Evolutionary conservation across 1,140 invertebrate genomes (phyloP).

Genomic region (Nomia melanderi): DNA sequence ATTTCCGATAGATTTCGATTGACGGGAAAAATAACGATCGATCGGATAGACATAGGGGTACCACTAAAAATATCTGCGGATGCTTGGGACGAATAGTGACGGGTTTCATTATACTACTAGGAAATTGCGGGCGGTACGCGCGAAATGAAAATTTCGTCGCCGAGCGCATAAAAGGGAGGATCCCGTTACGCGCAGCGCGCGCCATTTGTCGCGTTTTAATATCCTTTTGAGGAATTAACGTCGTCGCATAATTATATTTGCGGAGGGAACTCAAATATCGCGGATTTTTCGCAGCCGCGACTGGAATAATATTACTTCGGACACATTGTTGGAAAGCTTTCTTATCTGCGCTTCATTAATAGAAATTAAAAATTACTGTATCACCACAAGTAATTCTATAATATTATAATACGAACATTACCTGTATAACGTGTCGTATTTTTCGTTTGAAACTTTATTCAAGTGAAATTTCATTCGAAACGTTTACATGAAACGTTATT

Average conservation of each 20-base stretch:
- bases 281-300: neutral
- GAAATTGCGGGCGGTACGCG: neutral
- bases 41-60: too few relatives aligned
- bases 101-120: neutral
- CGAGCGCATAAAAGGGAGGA: neutral
- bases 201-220: slow-evolving; percentile 20
- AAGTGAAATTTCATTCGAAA: too few relatives aligned
- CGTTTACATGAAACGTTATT: too few relatives aligned
- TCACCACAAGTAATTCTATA: too few relatives aligned
- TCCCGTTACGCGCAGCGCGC: neutral
- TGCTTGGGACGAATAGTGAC: neutral
- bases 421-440: too few relatives aligned
- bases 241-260: neutral
- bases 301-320: neutral
- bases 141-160: slow-evolving; percentile 18
- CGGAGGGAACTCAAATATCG: slow-evolving; percentile 5
- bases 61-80: neutral
- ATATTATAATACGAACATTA: too few relatives aligned
- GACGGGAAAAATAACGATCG: neutral
- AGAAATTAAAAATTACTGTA: too few relatives aligned
- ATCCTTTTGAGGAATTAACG: slow-evolving; percentile 16
- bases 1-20: neutral
- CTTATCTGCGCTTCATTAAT: too few relatives aligned
- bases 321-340: too few relatives aligned
- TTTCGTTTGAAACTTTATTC: too few relatives aligned